Percentiles rank a stretch among this genome's conserved stretches.
Conservation (phyloP, 1,140 invertebrate genomes). For the Nylanderia fulva region DNA sequence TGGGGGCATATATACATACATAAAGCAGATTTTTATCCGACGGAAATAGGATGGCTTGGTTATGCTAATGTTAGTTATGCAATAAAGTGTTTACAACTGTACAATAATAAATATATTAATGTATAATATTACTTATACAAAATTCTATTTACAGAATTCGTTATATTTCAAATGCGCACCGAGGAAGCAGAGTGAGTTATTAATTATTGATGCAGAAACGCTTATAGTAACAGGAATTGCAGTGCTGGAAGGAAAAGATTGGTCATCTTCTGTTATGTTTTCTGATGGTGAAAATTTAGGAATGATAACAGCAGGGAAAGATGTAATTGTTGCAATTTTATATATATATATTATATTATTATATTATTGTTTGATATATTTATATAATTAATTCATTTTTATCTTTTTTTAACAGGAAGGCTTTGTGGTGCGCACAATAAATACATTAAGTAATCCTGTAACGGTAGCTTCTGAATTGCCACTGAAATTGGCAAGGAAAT, state of each 20-base stretch:
- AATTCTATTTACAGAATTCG: conserved; percentile 83
- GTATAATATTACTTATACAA: neutral
- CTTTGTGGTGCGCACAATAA: conserved; percentile 93
- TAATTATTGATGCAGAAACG: conserved; percentile 88
- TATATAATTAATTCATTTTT: conserved; percentile 10
- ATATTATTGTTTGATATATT: conserved; percentile 37
- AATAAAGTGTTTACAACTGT: conserved; percentile 36
- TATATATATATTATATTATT: conserved; percentile 5
- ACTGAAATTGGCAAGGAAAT: conserved; percentile 92
- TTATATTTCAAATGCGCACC: conserved; percentile 86
- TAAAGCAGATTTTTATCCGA: conserved; percentile 92
- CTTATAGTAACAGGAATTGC: conserved; percentile 87
- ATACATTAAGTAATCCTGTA: conserved; percentile 88
- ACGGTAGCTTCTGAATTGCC: conserved; percentile 90
- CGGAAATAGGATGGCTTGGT: conserved; percentile 93
- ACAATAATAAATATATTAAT: neutral
- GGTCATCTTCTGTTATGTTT: conserved; percentile 91
- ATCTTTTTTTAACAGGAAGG: conserved; percentile 88
- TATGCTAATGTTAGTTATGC: conserved; percentile 91
- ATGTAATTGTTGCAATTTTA: conserved; percentile 87
- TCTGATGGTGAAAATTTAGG: conserved; percentile 94
- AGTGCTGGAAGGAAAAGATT: conserved; percentile 88
- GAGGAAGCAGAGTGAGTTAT: conserved; percentile 88
- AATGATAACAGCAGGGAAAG: conserved; percentile 91
- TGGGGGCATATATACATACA: conserved; percentile 94